A percentile compares a stretch with the other conserved stretches of the same genome.
Conservation (phyloP, 2,888 invertebrate species). For the Hypselothyrea guttata region DNA sequence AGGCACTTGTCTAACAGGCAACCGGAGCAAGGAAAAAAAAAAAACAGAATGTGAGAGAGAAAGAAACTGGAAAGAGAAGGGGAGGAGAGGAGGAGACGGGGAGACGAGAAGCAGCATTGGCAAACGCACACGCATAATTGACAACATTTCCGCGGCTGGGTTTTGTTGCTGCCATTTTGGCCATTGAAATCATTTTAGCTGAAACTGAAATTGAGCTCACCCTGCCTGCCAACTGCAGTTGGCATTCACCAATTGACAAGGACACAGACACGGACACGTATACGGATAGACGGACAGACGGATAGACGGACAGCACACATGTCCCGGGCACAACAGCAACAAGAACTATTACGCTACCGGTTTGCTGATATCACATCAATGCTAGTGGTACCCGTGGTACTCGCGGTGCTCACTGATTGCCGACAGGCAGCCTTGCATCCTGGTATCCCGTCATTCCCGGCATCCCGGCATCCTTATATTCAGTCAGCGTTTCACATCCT, state of each 20-base stretch:
- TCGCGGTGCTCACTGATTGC: slow-evolving; percentile 25
- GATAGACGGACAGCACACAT: too few relatives aligned
- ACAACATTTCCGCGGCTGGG: slow-evolving; percentile 64
- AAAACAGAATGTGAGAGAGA: too few relatives aligned
- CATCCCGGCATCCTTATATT: slow-evolving; percentile 16
- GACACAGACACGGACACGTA: slow-evolving; percentile 9
- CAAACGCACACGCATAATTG: slow-evolving; percentile 62
- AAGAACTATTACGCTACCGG: too few relatives aligned
- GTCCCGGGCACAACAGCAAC: not conserved
- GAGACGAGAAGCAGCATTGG: slow-evolving; percentile 14
- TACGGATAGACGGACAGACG: not conserved
- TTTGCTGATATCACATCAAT: too few relatives aligned
- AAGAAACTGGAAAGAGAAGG: not conserved
- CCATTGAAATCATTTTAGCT: slow-evolving; percentile 61
- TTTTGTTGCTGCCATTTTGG: slow-evolving; percentile 43
- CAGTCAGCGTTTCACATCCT: not conserved
- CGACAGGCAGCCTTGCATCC: slow-evolving; percentile 16
- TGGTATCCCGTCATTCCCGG: not conserved
- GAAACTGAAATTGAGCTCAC: slow-evolving; percentile 48
- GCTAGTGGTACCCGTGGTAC: slow-evolving; percentile 18
- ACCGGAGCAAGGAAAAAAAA: too few relatives aligned
- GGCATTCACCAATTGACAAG: slow-evolving; percentile 29
- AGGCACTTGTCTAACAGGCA: slow-evolving; percentile 33
- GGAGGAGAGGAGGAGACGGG: not conserved
- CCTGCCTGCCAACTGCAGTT: slow-evolving; percentile 24